Base-by-base conservation (phyloP, 2,888 invertebrate genomes). In the Andrena praecox region DNA sequence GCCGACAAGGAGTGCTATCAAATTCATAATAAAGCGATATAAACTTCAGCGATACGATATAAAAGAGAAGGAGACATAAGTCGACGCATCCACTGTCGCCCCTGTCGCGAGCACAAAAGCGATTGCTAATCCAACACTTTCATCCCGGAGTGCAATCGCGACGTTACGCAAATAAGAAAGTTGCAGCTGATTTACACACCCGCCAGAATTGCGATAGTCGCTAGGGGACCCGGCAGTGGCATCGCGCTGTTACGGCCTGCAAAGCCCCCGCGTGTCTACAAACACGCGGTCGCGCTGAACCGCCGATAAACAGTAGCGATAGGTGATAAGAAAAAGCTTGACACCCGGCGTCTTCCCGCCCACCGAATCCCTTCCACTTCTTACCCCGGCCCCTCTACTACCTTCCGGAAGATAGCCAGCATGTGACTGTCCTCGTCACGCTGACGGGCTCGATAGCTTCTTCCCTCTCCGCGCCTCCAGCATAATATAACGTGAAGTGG, bases 401-500 rank as follows among this genome's bases (percentile, higher is more conserved):
- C 10, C 50, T 48, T 63, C 66, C 62, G 62, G 62, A 71, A 50
- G 78, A 80, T 78, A 78, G 54, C 56, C 52, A 5, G n/a, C 31
- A 27, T 56, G 33, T 59, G 48, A 24, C 33, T 29, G 24, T 77
- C 79, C 66, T 48, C 33, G 62, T 77, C 59, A 3, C 52, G 6
- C 60, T 33, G 20, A 27, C 59, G 71, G 52, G 56, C 33, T 56
- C 56, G 63, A 66, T 77, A 62, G 20, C 77, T 64, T 78, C 56
- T 6, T 72, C 80, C 82, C 85, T 42, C 83, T 87, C 84, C 84
- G 81, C 85, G 89, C 92, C 91, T 90, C 91, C 91, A 91, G 91
- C 93, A 93, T 93, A 93, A 93, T 93, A 93, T 93, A 93, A 92
- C 90, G 90, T 90, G 89, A 89, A 91, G 90, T 90, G 92, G 89